Conservation (phyloP, 2,797 vertebrate genomes). For the Sebastes minor region DNA sequence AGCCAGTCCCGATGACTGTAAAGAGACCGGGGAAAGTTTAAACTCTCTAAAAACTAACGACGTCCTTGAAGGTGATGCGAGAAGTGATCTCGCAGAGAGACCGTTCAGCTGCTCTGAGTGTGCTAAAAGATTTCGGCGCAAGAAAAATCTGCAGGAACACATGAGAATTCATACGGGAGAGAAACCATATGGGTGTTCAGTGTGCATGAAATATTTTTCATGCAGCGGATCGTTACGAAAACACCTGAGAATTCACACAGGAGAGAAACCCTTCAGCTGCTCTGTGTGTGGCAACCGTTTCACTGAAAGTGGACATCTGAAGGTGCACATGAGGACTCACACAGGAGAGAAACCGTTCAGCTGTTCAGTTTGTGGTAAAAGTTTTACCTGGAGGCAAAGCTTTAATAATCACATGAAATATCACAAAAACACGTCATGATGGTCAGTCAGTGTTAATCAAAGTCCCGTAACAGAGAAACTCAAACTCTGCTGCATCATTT, state of each 20-base stretch:
- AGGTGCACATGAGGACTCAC: not conserved
- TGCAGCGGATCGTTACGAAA: no score
- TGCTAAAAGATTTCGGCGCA: not conserved
- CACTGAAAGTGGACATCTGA: not conserved
- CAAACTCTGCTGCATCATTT: no score
- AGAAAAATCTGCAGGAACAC: not conserved
- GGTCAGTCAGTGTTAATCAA: no score
- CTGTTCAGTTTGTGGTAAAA: not conserved
- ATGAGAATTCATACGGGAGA: no score
- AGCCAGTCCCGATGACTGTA: no score
- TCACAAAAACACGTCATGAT: not conserved
- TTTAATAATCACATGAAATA: not conserved
- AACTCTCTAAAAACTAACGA: no score
- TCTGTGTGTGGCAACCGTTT: not conserved
- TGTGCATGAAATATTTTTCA: no score
- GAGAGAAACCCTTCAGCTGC: constrained; percentile 6
- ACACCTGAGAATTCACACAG: not conserved
- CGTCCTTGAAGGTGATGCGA: no score
- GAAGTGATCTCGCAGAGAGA: not conserved
- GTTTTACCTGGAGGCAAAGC: not conserved
- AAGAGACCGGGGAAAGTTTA: not conserved
- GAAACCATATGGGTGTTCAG: no score
- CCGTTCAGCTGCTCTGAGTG: not conserved
- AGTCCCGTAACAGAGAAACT: no score
- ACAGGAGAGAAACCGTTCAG: constrained; percentile 7